Base-by-base conservation (phyloP, 2,113 vertebrate species). In the Alligator sinensis region DNA sequence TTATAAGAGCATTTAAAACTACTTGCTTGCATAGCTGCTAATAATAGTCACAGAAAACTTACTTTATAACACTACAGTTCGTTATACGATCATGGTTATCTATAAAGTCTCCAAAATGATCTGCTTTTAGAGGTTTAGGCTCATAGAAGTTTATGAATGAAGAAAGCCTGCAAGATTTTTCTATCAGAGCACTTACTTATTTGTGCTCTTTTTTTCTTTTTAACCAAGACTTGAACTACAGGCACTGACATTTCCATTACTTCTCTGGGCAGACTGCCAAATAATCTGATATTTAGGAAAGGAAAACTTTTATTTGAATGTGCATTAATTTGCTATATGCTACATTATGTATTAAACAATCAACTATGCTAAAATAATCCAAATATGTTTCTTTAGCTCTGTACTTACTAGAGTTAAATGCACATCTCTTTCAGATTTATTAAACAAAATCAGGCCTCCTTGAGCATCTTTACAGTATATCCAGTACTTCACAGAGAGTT, bases 21-120 rank as follows among this genome's bases (percentile, higher is more conserved):
- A 4, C 66, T 76, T 76, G 4, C 38, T 16, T 22, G 75, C 38
- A 1, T 60, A 7, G 25, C 27, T 16, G 5, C 28, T 89, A 17
- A 28, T 83, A 79, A 28, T 3, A 1, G 11, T 63, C 27, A 63
- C 25, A 24, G 13, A 34, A 28, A 70, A 87, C 9, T 10, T 66
- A 0, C 11, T 28, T 34, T 14, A 24, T 19, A 60, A 38, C 0
- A 0, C 74, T 62, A 12, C 60, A n/a, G 27, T 24, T 60, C 88
- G 34, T 1, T 82, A 7, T 30, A 28, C 8, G 47, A 64, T 91
- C n/a, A 58, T 47, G 60, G 22, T 70, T 75, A 10, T 1, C 2
- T 66, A 77, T 57, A 91, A 21, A 19, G 82, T 1, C 5, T 83
- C 47, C 47, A 47, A 47, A 47, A 47, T 47, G 47, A 47, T 47